Percentiles rank a stretch among this genome's conserved stretches.
Conservation (phyloP, 64 coral and sea anemone genomes). For the Pachyseris speciosa region DNA sequence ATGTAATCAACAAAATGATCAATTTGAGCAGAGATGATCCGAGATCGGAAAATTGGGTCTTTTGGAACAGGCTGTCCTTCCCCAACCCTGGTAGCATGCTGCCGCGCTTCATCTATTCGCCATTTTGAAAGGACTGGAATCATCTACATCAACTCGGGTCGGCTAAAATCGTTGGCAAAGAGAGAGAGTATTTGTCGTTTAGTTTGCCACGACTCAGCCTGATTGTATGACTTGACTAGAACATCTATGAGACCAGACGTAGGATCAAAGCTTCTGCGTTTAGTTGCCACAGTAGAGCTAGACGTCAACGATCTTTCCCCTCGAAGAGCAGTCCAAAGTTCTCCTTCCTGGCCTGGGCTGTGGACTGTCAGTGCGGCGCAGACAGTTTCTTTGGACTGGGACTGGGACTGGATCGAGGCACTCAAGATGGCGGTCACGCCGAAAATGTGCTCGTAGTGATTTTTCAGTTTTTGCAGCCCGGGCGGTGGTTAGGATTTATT, state of each 20-base stretch:
- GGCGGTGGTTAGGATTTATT: no score
- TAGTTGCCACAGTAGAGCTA: neutral
- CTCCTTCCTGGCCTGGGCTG: constrained; percentile 47
- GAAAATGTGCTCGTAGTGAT: no score
- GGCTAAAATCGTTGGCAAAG: constrained; percentile 42
- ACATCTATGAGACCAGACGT: constrained; percentile 2
- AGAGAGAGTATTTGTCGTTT: constrained; percentile 1
- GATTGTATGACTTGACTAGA: constrained; percentile 15
- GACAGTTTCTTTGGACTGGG: constrained; percentile 46
- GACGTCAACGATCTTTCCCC: neutral
- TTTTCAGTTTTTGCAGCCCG: no score
- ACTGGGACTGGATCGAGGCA: no score
- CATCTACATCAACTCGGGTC: neutral
- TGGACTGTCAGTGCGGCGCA: constrained; percentile 10
- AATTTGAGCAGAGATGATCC: neutral
- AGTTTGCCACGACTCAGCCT: no score
- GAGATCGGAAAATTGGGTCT: neutral
- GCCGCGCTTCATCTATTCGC: constrained; percentile 36
- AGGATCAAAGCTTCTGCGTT: constrained; percentile 21
- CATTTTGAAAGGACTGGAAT: constrained; percentile 31
- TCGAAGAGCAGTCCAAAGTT: constrained; percentile 38
- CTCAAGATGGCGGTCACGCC: no score
- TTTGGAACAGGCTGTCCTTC: neutral
- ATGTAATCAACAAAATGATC: constrained; percentile 47
- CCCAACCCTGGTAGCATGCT: constrained; percentile 32